Evolutionary conservation across 2,113 vertebrate species (phyloP).

Genomic region (Astur gentilis): DNA sequence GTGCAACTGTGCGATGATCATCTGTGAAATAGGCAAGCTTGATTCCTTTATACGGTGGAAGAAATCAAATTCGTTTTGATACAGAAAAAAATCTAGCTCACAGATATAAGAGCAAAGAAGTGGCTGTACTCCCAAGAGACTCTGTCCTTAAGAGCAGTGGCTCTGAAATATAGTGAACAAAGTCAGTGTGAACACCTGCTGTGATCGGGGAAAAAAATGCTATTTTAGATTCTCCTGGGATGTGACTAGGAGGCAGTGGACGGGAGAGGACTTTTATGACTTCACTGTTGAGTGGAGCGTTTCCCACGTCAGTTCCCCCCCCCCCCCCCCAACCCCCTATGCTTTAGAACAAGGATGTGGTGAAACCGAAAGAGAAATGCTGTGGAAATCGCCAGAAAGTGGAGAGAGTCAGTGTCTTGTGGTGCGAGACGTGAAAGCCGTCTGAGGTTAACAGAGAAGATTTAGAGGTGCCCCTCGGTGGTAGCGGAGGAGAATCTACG

Average conservation of each 20-base stretch:
- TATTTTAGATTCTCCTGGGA: fast-evolving
- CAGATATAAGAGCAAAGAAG: not conserved
- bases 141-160: not conserved
- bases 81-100: not conserved
- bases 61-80: not conserved
- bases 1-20: not conserved
- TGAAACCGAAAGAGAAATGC: not conserved
- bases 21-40: fast-evolving
- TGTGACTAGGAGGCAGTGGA: not conserved
- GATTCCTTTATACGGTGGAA: not conserved
- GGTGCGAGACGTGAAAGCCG: fast-evolving
- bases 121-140: not conserved
- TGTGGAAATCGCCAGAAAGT: not conserved
- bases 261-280: not conserved
- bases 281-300: not conserved
- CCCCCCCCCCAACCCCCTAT: too few relatives aligned
- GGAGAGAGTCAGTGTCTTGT: too few relatives aligned
- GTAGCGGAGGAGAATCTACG: not conserved
- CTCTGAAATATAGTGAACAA: not conserved
- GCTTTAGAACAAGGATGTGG: not conserved
- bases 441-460: not conserved
- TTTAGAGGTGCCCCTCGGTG: not conserved
- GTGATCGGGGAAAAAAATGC: not conserved
- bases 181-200: not conserved
- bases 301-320: fast-evolving